Evolutionary conservation across 1,140 invertebrate genomes (phyloP).

Genomic region (Ruditapes philippinarum): DNA sequence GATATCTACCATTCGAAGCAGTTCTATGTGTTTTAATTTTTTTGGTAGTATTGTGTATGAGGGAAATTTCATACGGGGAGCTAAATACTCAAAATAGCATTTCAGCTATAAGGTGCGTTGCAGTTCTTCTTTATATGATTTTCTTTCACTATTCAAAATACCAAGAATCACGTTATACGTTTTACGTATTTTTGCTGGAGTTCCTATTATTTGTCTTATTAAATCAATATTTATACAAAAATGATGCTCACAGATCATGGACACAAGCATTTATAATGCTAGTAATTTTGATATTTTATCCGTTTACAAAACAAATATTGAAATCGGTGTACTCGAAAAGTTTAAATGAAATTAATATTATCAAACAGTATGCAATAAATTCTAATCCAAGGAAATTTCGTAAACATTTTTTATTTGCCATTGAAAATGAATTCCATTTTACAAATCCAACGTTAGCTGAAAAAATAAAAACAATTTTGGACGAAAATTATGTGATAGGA

Average conservation of each 20-base stretch:
- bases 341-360: not conserved
- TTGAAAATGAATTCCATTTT: not conserved
- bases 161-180: not conserved
- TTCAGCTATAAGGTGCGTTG: not conserved
- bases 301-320: no score
- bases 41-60: no score
- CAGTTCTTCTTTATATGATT: not conserved
- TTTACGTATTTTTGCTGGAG: not conserved
- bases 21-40: no score
- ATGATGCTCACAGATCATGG: not conserved
- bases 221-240: not conserved
- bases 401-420: not conserved
- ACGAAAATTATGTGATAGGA: not conserved
- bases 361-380: not conserved
- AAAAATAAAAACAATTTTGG: not conserved
- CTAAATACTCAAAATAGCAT: not conserved
- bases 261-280: not conserved
- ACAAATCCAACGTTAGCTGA: not conserved
- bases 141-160: not conserved
- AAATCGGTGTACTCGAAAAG: not conserved
- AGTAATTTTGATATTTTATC: not conserved
- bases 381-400: not conserved
- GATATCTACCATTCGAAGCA: no score
- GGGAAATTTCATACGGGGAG: no score
- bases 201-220: not conserved